Evolutionary conservation across 2,113 vertebrate species (phyloP).

Genomic region (Sylvia atricapilla): DNA sequence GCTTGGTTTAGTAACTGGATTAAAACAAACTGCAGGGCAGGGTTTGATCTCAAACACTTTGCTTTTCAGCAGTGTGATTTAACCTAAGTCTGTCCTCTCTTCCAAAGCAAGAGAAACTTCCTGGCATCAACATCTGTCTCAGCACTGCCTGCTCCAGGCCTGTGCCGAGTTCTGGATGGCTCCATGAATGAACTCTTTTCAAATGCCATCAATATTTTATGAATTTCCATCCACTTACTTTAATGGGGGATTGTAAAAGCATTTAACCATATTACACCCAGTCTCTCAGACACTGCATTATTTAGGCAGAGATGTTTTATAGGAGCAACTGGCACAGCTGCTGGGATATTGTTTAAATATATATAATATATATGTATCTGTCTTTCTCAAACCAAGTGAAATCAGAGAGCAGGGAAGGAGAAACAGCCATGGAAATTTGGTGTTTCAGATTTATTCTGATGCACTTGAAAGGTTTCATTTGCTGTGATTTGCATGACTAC

Average conservation of each 20-base stretch:
- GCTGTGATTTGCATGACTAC: neutral
- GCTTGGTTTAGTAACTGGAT: conserved; percentile 35
- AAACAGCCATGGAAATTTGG: neutral
- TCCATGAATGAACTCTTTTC: conserved; percentile 68
- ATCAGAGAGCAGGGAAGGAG: neutral
- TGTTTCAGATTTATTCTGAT: neutral
- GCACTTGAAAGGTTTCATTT: neutral
- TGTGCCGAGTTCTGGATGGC: conserved; percentile 51
- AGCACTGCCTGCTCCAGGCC: neutral
- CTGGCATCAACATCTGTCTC: conserved; percentile 22
- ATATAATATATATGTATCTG: neutral
- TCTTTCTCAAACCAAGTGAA: conserved; percentile 5
- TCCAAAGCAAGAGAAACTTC: neutral
- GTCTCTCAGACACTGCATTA: conserved; percentile 72
- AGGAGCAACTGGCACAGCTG: conserved; percentile 38
- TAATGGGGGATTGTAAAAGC: conserved; percentile 81
- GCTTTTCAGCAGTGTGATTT: neutral
- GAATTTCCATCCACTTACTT: conserved; percentile 79
- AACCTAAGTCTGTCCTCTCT: neutral
- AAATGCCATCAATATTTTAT: conserved; percentile 81
- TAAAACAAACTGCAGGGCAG: conserved; percentile 23
- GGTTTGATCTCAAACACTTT: neutral
- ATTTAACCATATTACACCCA: conserved; percentile 78
- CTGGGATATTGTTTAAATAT: conserved; percentile 43
- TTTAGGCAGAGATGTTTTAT: conserved; percentile 75